Percentiles rank a stretch among this genome's conserved stretches.
phyloP scores from a whole-genome alignment of 2,888 invertebrate species.

The Phoenoteleia sp. region DNA sequence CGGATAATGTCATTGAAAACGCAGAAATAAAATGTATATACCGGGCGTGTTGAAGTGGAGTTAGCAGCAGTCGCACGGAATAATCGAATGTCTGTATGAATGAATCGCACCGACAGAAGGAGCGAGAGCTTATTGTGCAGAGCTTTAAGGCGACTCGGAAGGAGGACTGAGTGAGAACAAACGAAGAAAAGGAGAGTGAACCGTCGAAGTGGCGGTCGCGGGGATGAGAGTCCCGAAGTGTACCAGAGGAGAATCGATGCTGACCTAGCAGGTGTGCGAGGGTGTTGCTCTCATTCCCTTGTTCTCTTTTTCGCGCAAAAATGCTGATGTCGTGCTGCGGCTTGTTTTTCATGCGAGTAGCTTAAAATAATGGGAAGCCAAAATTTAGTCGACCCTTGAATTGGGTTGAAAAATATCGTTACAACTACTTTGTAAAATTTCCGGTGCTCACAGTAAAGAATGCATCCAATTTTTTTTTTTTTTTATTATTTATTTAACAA shows the following conservation, averaged over 20 bases:
- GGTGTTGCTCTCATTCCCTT: constrained; percentile 63
- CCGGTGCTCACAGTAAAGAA: no score
- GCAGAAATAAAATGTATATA: constrained; percentile 24
- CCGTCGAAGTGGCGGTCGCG: constrained; percentile 17
- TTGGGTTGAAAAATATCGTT: no score
- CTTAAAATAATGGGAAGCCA: constrained; percentile 52
- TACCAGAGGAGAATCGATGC: constrained; percentile 62
- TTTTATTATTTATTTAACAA: no score
- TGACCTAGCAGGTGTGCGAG: constrained; percentile 64
- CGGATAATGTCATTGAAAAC: constrained; percentile 1
- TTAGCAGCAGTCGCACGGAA: background rate
- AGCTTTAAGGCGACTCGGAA: constrained; percentile 14
- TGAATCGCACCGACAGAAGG: constrained; percentile 32
- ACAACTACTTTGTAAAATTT: no score
- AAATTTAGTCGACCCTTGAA: constrained; percentile 50
- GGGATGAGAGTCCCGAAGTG: constrained; percentile 18
- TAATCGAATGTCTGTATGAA: constrained; percentile 40
- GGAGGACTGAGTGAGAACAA: constrained; percentile 18
- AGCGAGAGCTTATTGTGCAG: background rate
- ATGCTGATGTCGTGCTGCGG: constrained; percentile 58
- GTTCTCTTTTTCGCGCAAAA: constrained; percentile 58
- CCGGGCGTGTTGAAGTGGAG: constrained; percentile 40
- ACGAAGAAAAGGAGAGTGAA: constrained; percentile 39
- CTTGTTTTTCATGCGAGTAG: constrained; percentile 53
- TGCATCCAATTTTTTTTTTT: no score